These are phyloP conservation scores for Teleiodes luculella DNA, from an alignment of 2,888 invertebrate species.

Conservation along the genomic window DNA sequence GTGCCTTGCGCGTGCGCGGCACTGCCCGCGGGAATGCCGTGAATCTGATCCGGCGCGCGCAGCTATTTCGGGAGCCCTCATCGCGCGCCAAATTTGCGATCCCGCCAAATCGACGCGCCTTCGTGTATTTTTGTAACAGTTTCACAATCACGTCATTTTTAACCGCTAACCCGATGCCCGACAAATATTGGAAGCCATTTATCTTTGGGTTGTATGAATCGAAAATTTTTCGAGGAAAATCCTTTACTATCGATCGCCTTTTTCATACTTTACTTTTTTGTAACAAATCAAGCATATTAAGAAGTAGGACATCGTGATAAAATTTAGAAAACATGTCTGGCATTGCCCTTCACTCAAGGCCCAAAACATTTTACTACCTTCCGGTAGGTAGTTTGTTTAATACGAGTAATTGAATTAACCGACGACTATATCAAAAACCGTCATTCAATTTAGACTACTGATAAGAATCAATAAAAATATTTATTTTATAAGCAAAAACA, in stretches of 20 bases:
- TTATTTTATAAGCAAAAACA: too few relatives aligned
- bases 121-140: conserved; percentile 69
- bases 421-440: too few relatives aligned
- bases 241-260: not conserved
- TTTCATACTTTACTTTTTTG: too few relatives aligned
- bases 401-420: too few relatives aligned
- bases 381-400: not conserved
- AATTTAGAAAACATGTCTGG: conserved; percentile 52
- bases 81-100: conserved; percentile 76
- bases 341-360: conserved; percentile 69
- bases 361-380: conserved; percentile 15
- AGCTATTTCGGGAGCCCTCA: conserved; percentile 65
- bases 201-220: not conserved
- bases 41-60: conserved; percentile 71
- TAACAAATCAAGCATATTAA: not conserved
- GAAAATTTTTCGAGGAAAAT: not conserved
- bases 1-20: conserved; percentile 42
- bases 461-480: too few relatives aligned
- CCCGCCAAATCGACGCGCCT: conserved; percentile 71
- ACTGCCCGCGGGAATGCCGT: conserved; percentile 60
- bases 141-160: conserved; percentile 62
- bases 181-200: conserved; percentile 9
- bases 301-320: conserved; percentile 26
- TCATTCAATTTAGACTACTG: too few relatives aligned
- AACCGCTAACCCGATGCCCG: conserved; percentile 30